Percentiles rank a stretch among this genome's conserved stretches.
These are phyloP conservation scores for Menura novaehollandiae DNA, from an alignment of 2,113 vertebrate species.

Conservation along the genomic window DNA sequence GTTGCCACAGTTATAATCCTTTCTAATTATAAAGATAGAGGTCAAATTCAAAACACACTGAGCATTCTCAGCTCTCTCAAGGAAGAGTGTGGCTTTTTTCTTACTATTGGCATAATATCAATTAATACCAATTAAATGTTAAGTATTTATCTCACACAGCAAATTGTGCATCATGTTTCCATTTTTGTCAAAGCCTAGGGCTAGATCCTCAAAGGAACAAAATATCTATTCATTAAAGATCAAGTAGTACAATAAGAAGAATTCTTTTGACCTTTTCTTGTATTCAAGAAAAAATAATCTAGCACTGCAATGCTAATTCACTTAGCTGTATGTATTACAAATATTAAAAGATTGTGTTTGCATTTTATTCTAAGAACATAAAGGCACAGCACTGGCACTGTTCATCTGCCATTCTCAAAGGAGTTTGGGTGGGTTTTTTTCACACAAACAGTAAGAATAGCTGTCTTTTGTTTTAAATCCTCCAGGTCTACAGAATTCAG, in stretches of 20 bases:
- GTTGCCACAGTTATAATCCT: background rate
- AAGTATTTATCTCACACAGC: constrained; percentile 7
- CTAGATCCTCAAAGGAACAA: constrained; percentile 12
- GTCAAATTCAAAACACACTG: background rate
- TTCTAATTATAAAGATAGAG: background rate
- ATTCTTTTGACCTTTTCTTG: constrained; percentile 33
- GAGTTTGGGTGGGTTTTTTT: background rate
- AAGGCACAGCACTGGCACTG: background rate
- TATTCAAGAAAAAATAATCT: constrained; percentile 14
- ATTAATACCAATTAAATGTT: constrained; percentile 27
- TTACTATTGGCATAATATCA: background rate
- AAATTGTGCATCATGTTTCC: background rate
- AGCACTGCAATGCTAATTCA: background rate
- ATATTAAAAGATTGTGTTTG: background rate
- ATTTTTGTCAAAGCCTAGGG: background rate
- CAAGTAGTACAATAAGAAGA: background rate
- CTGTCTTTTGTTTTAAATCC: background rate
- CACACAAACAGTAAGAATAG: background rate
- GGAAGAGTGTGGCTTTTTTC: background rate
- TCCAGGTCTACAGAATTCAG: background rate
- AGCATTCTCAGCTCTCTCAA: background rate
- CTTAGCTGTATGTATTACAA: background rate
- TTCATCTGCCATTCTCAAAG: background rate
- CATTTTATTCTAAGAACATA: background rate
- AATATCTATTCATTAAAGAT: constrained; percentile 13